Percentiles rank a stretch among this genome's conserved stretches.
These are phyloP conservation scores for Sepioteuthis lessoniana DNA, from an alignment of 2,888 invertebrate genomes.

Conservation along the genomic window DNA sequence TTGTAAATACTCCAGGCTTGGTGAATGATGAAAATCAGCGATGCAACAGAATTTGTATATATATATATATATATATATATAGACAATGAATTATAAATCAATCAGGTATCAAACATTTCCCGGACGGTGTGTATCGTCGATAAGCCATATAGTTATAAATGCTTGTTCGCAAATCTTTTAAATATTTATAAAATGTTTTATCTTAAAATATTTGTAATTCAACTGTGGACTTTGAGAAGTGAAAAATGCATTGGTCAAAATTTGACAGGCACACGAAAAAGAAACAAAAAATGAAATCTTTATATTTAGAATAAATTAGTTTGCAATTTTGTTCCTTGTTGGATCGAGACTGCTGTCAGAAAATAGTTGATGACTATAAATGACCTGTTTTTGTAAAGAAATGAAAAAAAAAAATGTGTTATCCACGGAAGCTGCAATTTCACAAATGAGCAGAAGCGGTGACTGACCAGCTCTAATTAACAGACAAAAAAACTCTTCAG, in stretches of 20 bases:
- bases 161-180: no score
- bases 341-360: no score
- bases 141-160: not conserved
- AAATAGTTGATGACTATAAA: not conserved
- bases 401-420: not conserved
- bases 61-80: no score
- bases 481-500: not conserved
- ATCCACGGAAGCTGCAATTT: not conserved
- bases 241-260: not conserved
- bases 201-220: not conserved
- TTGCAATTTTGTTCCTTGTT: not conserved
- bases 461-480: not conserved
- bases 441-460: not conserved
- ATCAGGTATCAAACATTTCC: not conserved
- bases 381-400: no score
- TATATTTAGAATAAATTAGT: not conserved
- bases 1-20: no score
- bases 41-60: no score
- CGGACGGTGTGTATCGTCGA: no score
- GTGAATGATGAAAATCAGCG: no score
- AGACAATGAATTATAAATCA: not conserved
- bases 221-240: not conserved
- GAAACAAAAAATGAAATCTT: not conserved
- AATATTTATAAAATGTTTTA: not conserved
- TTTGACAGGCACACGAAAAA: not conserved